Conservation (phyloP, 2,888 invertebrate genomes). For the Limnephilus rhombicus region DNA sequence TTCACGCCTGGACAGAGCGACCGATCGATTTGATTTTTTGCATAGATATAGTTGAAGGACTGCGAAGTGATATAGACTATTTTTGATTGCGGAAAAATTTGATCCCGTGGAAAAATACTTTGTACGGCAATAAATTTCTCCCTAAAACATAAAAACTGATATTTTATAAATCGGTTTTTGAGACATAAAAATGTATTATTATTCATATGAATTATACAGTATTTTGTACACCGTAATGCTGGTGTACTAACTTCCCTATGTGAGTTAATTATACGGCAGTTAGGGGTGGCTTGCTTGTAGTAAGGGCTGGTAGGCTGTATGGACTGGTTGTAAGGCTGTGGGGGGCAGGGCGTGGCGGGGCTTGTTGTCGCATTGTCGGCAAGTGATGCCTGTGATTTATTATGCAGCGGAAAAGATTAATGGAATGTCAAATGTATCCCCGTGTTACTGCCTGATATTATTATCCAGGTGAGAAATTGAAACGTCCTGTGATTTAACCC, state of each 20-base stretch:
- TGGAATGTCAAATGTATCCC: conserved; percentile 19
- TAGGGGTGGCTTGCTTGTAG: neutral
- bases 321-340: neutral
- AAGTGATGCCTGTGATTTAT: conserved; percentile 14
- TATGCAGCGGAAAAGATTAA: conserved; percentile 28
- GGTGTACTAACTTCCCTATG: neutral
- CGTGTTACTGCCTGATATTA: neutral
- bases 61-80: no score
- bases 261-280: neutral
- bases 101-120: no score
- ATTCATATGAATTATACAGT: neutral
- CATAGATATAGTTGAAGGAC: no score
- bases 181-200: neutral
- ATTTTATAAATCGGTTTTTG: no score
- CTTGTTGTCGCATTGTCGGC: conserved; percentile 33
- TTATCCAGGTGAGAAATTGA: conserved; percentile 23
- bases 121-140: no score
- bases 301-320: neutral
- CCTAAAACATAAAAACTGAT: no score
- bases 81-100: no score
- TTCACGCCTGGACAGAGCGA: no score
- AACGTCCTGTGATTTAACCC: neutral
- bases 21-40: no score
- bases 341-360: neutral
- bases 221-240: neutral